Evolutionary conservation across 2,797 vertebrate species (phyloP), one percentile per base, ranked within the genome.

Genomic region (Cheirogaleus major): DNA sequence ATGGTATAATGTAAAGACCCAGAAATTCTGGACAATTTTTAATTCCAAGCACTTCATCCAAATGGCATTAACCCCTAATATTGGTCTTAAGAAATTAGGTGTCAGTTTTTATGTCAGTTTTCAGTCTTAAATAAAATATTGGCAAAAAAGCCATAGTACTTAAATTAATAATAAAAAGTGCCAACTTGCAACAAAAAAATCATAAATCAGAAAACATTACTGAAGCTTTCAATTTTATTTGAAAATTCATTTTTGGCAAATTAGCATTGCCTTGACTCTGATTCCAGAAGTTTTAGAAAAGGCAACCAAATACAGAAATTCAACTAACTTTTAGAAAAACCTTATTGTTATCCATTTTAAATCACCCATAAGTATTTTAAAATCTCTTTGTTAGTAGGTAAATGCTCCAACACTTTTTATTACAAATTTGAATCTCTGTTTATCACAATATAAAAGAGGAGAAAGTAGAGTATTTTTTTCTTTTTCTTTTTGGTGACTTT

Each of bases 11-110:
- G 86, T 45, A 89, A 82, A 86, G 35, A 52, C 7, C 14, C 13
- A 76, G 78, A 79, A 76, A 45, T 32, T 91, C 48, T 90, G 18
- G 20, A 90, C 23, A 85, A n/a, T 87, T 89, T 89, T 89, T 85
- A 61, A 88, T 79, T 55, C 25, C 59, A 22, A 75, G 43, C 14
- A 92, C 32, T 52, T 75, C 17, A 83, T 70, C 65, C 22, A 93
- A 87, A 80, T 61, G 45, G 20, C 20, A 69, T 65, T n/a, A 84
- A 59, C 0, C 4, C 11, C 5, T 4, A n/a, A 45, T 14, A 61
- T 14, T 50, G 9, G 25, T 52, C 50, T 69, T 35, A 38, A 70
- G 4, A 91, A 41, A 57, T 57, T 9, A 65, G 8, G 84, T 78
- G 65, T 45, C 23, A 72, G 3, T 75, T 65, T 48, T 72, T 38